Evolutionary conservation across 2,113 vertebrate species (phyloP), one percentile per base, ranked within the genome.

Genomic region (Amblyornis subalaris): DNA sequence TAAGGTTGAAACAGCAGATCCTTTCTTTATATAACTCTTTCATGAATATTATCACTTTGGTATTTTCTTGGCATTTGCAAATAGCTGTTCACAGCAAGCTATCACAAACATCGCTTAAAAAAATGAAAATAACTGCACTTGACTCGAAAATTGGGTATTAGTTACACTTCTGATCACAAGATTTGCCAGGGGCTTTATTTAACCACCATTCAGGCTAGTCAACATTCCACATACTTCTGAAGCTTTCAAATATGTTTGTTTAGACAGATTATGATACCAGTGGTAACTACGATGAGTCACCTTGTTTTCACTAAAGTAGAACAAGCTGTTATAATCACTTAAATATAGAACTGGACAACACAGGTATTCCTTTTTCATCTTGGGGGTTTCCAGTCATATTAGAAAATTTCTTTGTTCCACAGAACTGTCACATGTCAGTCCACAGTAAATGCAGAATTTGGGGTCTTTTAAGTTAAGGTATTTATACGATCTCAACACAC

Each of bases 111-210:
- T 53, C 80, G 94, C 42, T 38, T 53, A 66, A 54, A 60, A 94
- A 92, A 94, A 87, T 70, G 78, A 91, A 58, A 96, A 87, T 92
- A 94, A 97, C 89, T 88, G 72, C 50, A 94, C 28, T 65, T 95
- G 93, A 97, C 71, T 77, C 88, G 76, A 96, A 97, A 97, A 97
- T 40, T 95, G 69, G 53, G 69, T 90, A 90, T 96, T 94, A 94
- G 91, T 72, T 96, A 97, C 70, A 88, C 88, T 95, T 85, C 90
- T 93, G 83, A 97, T 96, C 95, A 96, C 88, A 97, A 90, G 89
- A 85, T 85, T 94, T 91, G 93, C 96, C 85, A 83, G 88, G 73
- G 81, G 91, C 79, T 93, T 91, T 88, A 92, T 85, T 96, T 93
- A 96, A 96, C 76, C 38, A 85, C 48, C 23, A 86, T 94, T 97